A percentile compares a stretch with the other conserved stretches of the same genome.
Evolutionary conservation across 2,113 vertebrate species (phyloP).

Genomic region (Carettochelys insculpta): DNA sequence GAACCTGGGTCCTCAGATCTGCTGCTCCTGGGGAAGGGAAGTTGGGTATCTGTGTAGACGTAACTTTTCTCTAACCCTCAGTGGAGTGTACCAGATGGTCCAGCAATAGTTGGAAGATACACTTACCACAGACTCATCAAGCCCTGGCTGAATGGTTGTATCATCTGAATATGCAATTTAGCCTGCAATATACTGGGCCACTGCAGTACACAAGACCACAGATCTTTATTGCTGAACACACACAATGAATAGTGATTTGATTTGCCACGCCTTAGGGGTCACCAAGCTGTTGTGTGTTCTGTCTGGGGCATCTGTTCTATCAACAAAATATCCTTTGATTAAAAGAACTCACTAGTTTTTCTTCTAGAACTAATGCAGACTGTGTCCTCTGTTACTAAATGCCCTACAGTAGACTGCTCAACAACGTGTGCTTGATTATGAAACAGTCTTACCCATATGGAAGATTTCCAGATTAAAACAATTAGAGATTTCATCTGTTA

Average conservation of each 20-base stretch:
- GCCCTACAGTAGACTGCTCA: neutral
- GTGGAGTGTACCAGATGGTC: neutral
- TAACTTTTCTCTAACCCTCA: neutral
- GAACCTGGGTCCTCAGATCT: neutral
- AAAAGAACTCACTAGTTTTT: slow-evolving; percentile 6
- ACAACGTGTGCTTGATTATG: neutral
- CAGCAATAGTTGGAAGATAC: neutral
- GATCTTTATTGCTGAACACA: slow-evolving; percentile 24
- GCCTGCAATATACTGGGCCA: slow-evolving; percentile 27
- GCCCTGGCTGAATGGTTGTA: neutral
- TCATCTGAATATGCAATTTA: slow-evolving; percentile 12
- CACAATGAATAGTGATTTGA: slow-evolving; percentile 23
- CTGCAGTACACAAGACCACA: slow-evolving; percentile 26
- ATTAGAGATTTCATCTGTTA: fast-evolving
- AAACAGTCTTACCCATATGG: neutral
- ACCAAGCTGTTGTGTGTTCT: neutral
- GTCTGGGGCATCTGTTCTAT: neutral
- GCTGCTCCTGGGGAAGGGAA: neutral
- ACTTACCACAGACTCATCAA: neutral
- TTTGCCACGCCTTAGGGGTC: slow-evolving; percentile 28
- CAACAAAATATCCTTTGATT: slow-evolving; percentile 17
- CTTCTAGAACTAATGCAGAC: neutral
- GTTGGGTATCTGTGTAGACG: neutral
- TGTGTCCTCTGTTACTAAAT: neutral
- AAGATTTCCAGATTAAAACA: neutral